Evolutionary conservation across 2,113 vertebrate genomes (phyloP).

Genomic region (Atlantisia rogersi): DNA sequence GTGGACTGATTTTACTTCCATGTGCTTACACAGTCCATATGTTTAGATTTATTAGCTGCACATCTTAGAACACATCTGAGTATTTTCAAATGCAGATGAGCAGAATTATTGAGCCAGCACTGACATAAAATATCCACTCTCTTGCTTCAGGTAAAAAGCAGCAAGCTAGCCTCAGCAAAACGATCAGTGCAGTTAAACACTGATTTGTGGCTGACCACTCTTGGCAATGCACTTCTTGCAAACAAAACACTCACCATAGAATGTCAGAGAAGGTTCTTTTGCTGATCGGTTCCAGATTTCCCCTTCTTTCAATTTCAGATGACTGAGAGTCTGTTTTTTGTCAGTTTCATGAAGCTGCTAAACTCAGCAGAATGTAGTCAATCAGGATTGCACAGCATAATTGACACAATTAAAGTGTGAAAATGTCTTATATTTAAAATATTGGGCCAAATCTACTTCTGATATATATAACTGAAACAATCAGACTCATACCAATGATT

Average conservation of each 20-base stretch:
- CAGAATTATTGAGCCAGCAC: neutral
- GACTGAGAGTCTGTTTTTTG: neutral
- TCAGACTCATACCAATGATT: neutral
- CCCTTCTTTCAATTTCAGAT: neutral
- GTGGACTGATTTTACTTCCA: conserved; percentile 34
- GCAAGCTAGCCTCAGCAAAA: neutral
- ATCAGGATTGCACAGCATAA: neutral
- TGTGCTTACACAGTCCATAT: neutral
- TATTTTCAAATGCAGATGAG: conserved; percentile 35
- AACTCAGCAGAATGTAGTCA: neutral
- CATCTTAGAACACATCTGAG: neutral
- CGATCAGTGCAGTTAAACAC: neutral
- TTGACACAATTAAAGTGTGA: neutral
- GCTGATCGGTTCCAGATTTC: neutral
- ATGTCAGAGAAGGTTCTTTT: neutral
- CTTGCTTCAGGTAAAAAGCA: conserved; percentile 3
- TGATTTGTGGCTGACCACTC: neutral
- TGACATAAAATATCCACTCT: conserved; percentile 9
- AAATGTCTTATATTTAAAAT: neutral
- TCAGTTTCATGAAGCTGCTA: neutral
- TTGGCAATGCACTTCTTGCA: neutral
- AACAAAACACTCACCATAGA: neutral
- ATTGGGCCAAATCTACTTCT: neutral
- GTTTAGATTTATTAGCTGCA: conserved; percentile 20
- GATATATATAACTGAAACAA: neutral